Conservation (phyloP, 1,140 invertebrate species). For the Trinorchestia longiramus region DNA sequence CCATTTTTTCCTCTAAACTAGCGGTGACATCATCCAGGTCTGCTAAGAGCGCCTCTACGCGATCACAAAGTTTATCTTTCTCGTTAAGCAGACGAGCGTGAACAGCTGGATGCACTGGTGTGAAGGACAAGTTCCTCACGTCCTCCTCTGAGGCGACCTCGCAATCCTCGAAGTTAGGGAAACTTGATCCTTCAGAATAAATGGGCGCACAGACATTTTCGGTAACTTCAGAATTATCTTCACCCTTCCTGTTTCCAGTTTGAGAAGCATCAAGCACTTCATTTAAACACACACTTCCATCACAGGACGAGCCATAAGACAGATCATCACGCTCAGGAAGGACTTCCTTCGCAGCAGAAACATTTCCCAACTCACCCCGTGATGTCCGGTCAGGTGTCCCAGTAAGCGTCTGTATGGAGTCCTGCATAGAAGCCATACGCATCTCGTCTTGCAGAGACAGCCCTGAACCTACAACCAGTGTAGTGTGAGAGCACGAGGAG, state of each 20-base stretch:
- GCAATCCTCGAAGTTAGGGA: not conserved
- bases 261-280: not conserved
- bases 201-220: not conserved
- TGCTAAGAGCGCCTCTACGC: not conserved
- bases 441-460: not conserved
- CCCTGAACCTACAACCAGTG: not conserved
- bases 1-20: constrained; percentile 18
- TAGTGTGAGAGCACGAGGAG: not conserved
- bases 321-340: not conserved
- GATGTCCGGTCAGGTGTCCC: not conserved
- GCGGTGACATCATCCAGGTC: constrained; percentile 27
- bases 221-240: not conserved
- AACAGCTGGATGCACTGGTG: not conserved
- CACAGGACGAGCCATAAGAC: not conserved
- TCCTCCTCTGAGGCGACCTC: not conserved
- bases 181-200: not conserved
- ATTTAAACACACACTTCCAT: not conserved
- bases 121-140: not conserved
- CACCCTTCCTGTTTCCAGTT: not conserved
- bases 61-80: not conserved
- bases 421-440: not conserved
- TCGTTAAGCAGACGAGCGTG: not conserved
- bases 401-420: not conserved
- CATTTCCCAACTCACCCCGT: not conserved
- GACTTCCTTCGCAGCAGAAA: not conserved